Conservation (phyloP, 2,113 vertebrate species). For the Actenoides lindsayi region DNA sequence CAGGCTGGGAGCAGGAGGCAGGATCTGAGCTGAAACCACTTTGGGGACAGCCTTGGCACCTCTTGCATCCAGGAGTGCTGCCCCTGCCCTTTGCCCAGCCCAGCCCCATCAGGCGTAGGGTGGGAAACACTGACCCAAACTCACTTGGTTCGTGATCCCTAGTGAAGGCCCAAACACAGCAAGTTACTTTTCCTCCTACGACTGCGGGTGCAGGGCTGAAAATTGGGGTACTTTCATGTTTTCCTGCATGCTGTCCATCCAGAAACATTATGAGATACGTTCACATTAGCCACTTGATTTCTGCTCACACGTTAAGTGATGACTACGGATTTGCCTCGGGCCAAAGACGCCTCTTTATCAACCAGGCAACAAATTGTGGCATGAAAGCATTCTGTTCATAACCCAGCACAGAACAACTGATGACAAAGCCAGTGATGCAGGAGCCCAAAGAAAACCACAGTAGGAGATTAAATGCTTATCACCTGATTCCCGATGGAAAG, state of each 20-base stretch:
- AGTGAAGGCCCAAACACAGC: neutral
- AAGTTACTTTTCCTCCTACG: neutral
- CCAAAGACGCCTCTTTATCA: neutral
- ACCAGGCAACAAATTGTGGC: neutral
- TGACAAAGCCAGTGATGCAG: neutral
- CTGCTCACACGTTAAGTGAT: neutral
- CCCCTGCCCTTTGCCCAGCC: neutral
- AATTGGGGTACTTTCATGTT: neutral
- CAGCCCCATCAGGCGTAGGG: neutral
- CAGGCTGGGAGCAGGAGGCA: neutral
- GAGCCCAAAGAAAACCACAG: neutral
- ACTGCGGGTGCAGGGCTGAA: neutral
- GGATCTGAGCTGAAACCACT: neutral
- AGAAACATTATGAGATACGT: accelerated
- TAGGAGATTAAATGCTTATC: neutral
- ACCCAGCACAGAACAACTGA: neutral
- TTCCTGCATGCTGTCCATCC: neutral
- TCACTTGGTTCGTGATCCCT: accelerated
- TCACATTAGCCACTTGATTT: neutral
- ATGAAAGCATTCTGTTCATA: neutral
- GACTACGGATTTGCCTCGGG: neutral
- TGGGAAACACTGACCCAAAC: neutral
- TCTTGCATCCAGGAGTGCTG: neutral
- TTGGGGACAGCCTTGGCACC: neutral
- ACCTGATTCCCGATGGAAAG: neutral